Base-by-base conservation (phyloP, 2,797 vertebrate genomes). In the Lophura swinhoii region DNA sequence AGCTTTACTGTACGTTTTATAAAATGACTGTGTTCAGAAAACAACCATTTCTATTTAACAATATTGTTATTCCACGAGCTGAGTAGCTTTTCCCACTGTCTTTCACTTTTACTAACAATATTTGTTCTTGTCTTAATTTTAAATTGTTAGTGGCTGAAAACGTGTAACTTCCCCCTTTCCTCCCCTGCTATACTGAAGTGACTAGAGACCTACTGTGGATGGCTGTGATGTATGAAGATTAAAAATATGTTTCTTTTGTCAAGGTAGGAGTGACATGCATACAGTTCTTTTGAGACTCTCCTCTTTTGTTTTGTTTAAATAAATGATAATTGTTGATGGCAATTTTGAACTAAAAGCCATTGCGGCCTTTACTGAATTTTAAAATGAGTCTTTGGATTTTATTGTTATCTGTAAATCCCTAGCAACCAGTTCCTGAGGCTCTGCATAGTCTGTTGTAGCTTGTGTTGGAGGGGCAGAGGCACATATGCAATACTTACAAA, bases 1-100 rank as follows among this genome's bases (percentile, higher is more conserved):
- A 97, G 97, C 94, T 48, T 98, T 97, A 97, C 93, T 96, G 92
- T 97, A 96, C 94, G 91, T 96, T 97, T 97, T 97, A 92, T 95
- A 92, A 97, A 97, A 97, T 87, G 92, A 97, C 96, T 96, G 83
- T 96, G 85, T 97, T 97, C 96, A 73, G 95, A 96, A 97, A 98
- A 97, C 96, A 98, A 88, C 63, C 14, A 87, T 96, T 97, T 97
- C 95, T 96, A 85, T 97, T 97, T 97, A 97, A 97, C 94, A 93
- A 66, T 95, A 95, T 96, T 96, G 93, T 97, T 93, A 89, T 94
- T 96, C 93, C 93, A 56, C 87, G 93, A 91, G 89, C 91, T 24
- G 84, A 95, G 94, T 83, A 84, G 84, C 92, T 84, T 93, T 95
- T 78, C 83, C 88, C 67, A 46, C 76, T 53, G 51, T 84, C 84